phyloP scores from a whole-genome alignment of 2,888 invertebrate species.

The Quadroppia sp. region DNA sequence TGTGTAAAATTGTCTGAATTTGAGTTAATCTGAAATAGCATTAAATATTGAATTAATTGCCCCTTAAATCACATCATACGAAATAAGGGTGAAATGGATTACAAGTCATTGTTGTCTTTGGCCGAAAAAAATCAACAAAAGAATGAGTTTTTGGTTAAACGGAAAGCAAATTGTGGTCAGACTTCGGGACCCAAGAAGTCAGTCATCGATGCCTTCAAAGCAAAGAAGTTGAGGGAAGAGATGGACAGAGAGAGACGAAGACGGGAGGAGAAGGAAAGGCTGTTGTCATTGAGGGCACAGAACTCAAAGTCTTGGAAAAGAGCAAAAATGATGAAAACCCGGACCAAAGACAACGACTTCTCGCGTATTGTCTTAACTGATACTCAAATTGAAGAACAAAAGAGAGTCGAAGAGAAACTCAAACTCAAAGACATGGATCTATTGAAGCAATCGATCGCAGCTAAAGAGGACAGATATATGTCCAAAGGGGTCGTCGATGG shows the following conservation, averaged over 20 bases:
- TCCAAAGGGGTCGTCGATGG: neutral
- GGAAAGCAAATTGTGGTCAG: neutral
- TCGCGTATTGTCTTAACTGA: slow-evolving; percentile 44
- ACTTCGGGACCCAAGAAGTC: slow-evolving; percentile 24
- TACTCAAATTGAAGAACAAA: slow-evolving; percentile 43
- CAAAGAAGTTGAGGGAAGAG: slow-evolving; percentile 32
- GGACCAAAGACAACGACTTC: slow-evolving; percentile 48
- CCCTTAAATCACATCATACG: neutral
- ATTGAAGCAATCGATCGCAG: neutral
- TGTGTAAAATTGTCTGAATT: neutral
- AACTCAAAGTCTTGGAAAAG: slow-evolving; percentile 46
- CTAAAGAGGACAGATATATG: neutral
- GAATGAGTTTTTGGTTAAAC: slow-evolving; percentile 4
- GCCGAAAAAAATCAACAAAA: slow-evolving; percentile 9
- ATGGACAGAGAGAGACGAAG: slow-evolving; percentile 39
- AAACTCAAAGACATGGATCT: slow-evolving; percentile 10
- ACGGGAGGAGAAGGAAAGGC: slow-evolving; percentile 42
- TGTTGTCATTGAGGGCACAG: slow-evolving; percentile 45
- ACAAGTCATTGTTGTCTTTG: slow-evolving; percentile 27
- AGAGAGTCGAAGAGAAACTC: slow-evolving; percentile 42
- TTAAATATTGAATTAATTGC: neutral
- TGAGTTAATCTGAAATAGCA: neutral
- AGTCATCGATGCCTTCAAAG: slow-evolving; percentile 37
- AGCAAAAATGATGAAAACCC: slow-evolving; percentile 46
- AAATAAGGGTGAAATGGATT: slow-evolving; percentile 5